Conservation (phyloP, 37 sponge, comb jelly and placozoan genomes). For the Cladorhizidae sp. region DNA sequence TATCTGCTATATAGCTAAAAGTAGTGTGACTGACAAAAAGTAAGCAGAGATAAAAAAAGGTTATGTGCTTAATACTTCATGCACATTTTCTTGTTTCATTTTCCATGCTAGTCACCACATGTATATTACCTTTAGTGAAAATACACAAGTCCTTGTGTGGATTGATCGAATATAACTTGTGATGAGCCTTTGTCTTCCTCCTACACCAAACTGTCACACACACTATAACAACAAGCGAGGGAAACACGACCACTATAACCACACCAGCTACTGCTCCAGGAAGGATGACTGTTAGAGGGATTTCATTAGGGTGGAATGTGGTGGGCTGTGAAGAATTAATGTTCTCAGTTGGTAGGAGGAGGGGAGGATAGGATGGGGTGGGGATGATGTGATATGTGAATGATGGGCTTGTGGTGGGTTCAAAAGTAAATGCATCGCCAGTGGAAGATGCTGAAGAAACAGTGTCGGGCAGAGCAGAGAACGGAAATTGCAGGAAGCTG, state of each 20-base stretch:
- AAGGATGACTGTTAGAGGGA: neutral
- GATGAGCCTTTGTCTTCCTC: neutral
- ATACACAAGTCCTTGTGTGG: too few species aligned
- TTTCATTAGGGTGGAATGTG: neutral
- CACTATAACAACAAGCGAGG: neutral
- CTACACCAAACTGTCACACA: neutral
- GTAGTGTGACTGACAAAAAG: neutral
- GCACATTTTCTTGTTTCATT: too few species aligned
- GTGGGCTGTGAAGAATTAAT: neutral
- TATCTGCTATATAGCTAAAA: too few species aligned
- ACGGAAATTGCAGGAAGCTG: too few species aligned
- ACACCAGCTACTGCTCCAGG: neutral
- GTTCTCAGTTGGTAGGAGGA: neutral
- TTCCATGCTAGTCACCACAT: too few species aligned
- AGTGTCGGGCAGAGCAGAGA: too few species aligned
- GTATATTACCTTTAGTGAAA: too few species aligned
- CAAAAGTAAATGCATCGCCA: too few species aligned
- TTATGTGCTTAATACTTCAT: neutral
- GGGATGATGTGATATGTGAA: neutral
- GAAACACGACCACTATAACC: neutral
- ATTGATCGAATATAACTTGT: too few species aligned
- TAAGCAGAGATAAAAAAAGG: neutral
- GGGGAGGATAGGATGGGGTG: neutral
- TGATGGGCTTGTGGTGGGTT: neutral
- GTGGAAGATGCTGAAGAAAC: too few species aligned